phyloP scores from a whole-genome alignment of 2,888 invertebrate species.

The Drosophila melanosoma region DNA sequence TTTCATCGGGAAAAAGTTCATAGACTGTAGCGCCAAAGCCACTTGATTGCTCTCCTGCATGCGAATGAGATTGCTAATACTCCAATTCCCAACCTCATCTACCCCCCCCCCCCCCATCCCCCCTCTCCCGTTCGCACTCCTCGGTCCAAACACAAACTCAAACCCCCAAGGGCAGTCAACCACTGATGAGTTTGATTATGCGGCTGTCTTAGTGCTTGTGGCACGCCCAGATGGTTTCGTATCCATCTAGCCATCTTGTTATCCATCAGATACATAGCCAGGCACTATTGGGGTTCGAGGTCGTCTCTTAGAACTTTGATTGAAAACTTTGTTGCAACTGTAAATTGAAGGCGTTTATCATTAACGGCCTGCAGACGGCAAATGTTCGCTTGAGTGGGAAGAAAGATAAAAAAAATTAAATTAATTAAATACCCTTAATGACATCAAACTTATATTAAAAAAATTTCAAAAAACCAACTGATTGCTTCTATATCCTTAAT shows the following conservation, averaged over 20 bases:
- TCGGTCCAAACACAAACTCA: neutral
- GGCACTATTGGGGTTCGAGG: neutral
- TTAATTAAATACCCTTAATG: neutral
- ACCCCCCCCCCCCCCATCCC: neutral
- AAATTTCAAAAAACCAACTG: no score
- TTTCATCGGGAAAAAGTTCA: constrained; percentile 48
- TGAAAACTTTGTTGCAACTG: constrained; percentile 11
- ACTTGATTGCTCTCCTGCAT: constrained; percentile 31
- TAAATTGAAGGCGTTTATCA: constrained; percentile 6
- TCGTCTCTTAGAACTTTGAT: constrained; percentile 14
- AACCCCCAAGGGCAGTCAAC: neutral
- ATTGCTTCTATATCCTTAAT: neutral
- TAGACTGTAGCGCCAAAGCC: constrained; percentile 16
- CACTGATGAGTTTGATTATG: constrained; percentile 36
- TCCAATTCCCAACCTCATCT: neutral
- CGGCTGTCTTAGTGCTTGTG: constrained; percentile 6
- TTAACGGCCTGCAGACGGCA: constrained; percentile 1
- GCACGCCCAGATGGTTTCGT: constrained; percentile 20
- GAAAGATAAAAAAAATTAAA: neutral
- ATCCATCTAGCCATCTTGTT: constrained; percentile 14
- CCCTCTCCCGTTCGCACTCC: neutral
- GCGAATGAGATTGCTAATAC: constrained; percentile 17
- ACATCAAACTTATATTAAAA: neutral
- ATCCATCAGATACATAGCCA: constrained; percentile 24
- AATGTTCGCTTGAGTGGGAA: neutral